Base-by-base conservation (phyloP, 2,797 vertebrate genomes). In the Alexandromys oeconomus region DNA sequence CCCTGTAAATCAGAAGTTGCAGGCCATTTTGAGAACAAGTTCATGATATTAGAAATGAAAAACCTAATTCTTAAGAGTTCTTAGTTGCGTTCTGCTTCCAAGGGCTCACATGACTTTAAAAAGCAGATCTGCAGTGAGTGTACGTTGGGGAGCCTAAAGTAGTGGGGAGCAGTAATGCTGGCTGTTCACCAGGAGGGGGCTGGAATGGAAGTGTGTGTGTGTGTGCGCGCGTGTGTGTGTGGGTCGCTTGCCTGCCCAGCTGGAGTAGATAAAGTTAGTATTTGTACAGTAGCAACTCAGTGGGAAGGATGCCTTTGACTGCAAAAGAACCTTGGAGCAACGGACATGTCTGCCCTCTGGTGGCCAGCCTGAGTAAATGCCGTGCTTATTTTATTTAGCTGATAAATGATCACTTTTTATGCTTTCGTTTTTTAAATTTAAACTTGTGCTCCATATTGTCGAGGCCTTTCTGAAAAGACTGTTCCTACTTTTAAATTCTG, bases 21-120 rank as follows among this genome's bases (percentile, higher is more conserved):
- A 27, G 89, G 25, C 73, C 54, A 78, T 67, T 96, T 80, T 82
- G 94, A 95, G n/a, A 79, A 85, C 74, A 96, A 82, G 27, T 86
- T 91, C 10, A 10, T 86, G 57, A 89, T 21, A 74, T 82, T 84
- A 90, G 57, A 87, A 94, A 79, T 89, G 71, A 91, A 86, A 65
- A 92, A 63, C 78, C 10, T 21, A 37, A 23, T 77, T 84, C 3
- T 21, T 27, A 29, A 19, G 4, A 73, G 31, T 48, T 48, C 31
- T 67, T 67, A 79, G 51, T 79, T 69, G 46, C 31, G 34, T 29
- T 61, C 82, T 85, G 40, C 51, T 31, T 51, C 11, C 14, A 57
- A 65, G 65, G 46, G 65, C 88, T 67, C 80, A 4, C 27, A 40
- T 54, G 63, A 46, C 7, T 82, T 94, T 89, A 34, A 74, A 65